Base-by-base conservation (phyloP, 2,113 vertebrate species). In the Tapirus terrestris region DNA sequence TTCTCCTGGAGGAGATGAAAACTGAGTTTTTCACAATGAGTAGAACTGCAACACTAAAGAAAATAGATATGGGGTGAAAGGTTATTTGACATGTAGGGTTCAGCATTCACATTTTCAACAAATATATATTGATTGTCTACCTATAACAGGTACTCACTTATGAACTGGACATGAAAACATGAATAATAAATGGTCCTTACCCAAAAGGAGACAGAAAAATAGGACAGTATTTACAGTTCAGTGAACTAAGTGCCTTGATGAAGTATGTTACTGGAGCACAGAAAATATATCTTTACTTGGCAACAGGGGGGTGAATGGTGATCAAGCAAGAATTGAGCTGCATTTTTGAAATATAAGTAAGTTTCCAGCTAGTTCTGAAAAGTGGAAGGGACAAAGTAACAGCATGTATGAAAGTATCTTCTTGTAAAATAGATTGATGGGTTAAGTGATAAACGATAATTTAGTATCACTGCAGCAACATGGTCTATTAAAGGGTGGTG, bases 231-330 rank as follows among this genome's bases (percentile, higher is more conserved):
- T 81, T 68, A 27, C 29, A 80, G 43, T 76, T 98, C 80, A 84
- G 43, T 90, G 68, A 86, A 65, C n/a, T 94, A 83, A 70, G 88
- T 84, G 63, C n/a, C 87, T 29, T 82, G 45, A 72, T 81, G 45
- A 89, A 70, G 36, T 68, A 67, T 43, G 9, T 76, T 75, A 53
- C 45, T 11, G 27, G 29, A 68, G 18, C 45, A 70, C n/a, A 76
- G 27, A 60, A 73, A 61, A 65, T 1, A 29, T 12, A 2, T 12
- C 18, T n/a, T 21, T 58, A 18, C 10, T 4, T 8, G 53, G 73
- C 65, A 88, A 29, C 12, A n/a, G 7, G 31, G 10, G 10, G 20
- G 23, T 63, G 5, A 7, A 16, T 27, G 25, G 8, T 51, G 45
- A 79, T 89, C 48, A 81, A 68, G 6, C n/a, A 79, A 81, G 21